These are phyloP conservation scores for Neomonachus schauinslandi DNA, from an alignment of 2,113 vertebrate genomes.

Conservation along the genomic window DNA sequence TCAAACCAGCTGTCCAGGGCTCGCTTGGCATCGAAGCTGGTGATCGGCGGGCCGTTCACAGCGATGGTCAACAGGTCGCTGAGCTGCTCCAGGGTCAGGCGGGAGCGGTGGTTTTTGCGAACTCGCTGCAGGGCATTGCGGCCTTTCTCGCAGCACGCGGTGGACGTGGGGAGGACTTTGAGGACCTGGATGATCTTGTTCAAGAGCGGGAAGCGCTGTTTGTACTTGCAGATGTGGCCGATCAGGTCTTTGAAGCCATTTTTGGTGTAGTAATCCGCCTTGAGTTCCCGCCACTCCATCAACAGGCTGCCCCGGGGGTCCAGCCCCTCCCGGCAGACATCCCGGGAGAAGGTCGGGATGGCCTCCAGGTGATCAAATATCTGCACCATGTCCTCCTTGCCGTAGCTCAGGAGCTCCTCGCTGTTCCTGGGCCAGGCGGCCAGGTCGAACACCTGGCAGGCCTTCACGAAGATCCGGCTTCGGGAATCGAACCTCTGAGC, in stretches of 20 bases:
- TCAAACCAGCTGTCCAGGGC: constrained; percentile 98
- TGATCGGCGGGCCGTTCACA: constrained; percentile 93
- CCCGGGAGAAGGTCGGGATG: constrained; percentile 88
- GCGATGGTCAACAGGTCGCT: constrained; percentile 94
- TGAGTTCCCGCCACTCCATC: constrained; percentile 96
- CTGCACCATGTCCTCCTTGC: constrained; percentile 94
- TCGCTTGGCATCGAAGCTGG: constrained; percentile 94
- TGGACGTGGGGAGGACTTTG: constrained; percentile 94
- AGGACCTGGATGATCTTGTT: constrained; percentile 93
- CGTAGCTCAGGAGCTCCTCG: constrained; percentile 93
- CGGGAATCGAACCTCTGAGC: constrained; percentile 93
- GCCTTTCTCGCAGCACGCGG: constrained; percentile 94
- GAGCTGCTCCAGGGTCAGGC: constrained; percentile 94
- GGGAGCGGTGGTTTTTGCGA: constrained; percentile 92
- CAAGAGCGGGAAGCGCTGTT: constrained; percentile 94
- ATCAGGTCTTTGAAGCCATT: constrained; percentile 95
- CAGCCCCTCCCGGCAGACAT: constrained; percentile 86
- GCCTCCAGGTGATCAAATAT: constrained; percentile 94
- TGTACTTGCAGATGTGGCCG: constrained; percentile 93
- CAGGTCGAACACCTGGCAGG: constrained; percentile 95
- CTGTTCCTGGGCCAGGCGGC: constrained; percentile 92
- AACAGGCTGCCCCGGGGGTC: constrained; percentile 90
- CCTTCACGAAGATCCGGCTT: constrained; percentile 92
- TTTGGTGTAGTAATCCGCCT: constrained; percentile 95
- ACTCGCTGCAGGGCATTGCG: constrained; percentile 92